Conservation (phyloP, 92 coral and sea anemone species). For the Porites cylindrica region DNA sequence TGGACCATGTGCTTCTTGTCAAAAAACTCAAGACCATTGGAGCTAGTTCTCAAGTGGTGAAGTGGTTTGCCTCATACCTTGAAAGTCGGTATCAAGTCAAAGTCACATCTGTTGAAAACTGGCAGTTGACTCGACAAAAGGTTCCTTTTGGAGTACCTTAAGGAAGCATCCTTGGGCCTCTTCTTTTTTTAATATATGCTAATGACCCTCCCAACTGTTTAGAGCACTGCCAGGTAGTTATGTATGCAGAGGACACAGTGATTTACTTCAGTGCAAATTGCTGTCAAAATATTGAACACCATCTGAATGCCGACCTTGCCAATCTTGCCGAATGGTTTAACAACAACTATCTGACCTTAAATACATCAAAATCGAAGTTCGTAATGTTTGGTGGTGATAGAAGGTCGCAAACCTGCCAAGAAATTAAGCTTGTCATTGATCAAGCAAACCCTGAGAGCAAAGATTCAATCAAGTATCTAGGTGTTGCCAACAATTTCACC, state of each 20-base stretch:
- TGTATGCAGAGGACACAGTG: constrained; percentile 33
- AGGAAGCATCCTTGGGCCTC: constrained; percentile 25
- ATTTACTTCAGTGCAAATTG: not conserved
- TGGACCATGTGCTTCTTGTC: constrained; percentile 5
- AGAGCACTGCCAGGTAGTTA: constrained; percentile 15
- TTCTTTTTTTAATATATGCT: not conserved
- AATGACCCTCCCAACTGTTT: constrained; percentile 17
- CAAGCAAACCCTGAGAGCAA: not conserved
- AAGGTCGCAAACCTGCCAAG: constrained; percentile 2
- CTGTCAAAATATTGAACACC: not conserved
- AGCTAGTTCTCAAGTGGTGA: constrained; percentile 3
- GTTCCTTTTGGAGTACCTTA: constrained; percentile 2
- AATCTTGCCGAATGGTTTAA: constrained; percentile 34
- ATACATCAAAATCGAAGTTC: constrained; percentile 37
- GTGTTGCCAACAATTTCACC: not conserved
- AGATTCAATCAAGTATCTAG: constrained; percentile 24
- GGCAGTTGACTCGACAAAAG: not conserved
- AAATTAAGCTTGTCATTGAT: not conserved
- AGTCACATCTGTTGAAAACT: not conserved
- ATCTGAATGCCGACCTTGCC: constrained; percentile 6
- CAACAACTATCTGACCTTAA: constrained; percentile 20
- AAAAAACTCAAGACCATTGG: constrained; percentile 20
- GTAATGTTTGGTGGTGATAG: constrained; percentile 14
- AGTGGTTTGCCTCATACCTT: constrained; percentile 30
- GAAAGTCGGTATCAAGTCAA: constrained; percentile 1